phyloP scores from a whole-genome alignment of 2,113 vertebrate genomes.

The Dicaeum eximium region DNA sequence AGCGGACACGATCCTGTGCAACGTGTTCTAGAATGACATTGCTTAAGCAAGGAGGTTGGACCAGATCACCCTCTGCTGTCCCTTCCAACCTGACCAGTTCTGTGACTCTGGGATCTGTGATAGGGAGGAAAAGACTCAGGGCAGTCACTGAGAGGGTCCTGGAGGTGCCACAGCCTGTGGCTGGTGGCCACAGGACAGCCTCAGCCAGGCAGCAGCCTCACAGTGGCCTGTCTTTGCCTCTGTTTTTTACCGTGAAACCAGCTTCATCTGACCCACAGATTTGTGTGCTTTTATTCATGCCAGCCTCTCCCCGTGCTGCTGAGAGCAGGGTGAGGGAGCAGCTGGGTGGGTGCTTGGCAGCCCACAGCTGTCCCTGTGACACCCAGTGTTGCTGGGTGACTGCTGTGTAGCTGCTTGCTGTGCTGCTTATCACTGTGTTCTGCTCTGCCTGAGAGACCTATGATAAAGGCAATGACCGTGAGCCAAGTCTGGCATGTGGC shows the following conservation, averaged over 20 bases:
- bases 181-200: background rate
- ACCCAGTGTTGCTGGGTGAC: background rate
- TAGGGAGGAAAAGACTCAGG: too few species aligned
- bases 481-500: background rate
- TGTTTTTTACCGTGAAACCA: accelerated
- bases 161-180: background rate
- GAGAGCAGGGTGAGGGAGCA: background rate
- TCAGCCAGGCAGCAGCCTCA: background rate
- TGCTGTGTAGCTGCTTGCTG: background rate
- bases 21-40: background rate
- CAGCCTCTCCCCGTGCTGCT: accelerated
- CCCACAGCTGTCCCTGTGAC: accelerated
- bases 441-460: background rate
- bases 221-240: accelerated
- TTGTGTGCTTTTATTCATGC: background rate
- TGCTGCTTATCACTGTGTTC: background rate
- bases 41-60: background rate
- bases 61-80: background rate
- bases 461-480: background rate
- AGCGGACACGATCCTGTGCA: background rate
- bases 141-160: too few species aligned
- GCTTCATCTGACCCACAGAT: accelerated
- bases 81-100: background rate
- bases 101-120: background rate
- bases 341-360: background rate